Conservation (phyloP, 2,888 invertebrate species). For the Rhagophthalmus giganteus region DNA sequence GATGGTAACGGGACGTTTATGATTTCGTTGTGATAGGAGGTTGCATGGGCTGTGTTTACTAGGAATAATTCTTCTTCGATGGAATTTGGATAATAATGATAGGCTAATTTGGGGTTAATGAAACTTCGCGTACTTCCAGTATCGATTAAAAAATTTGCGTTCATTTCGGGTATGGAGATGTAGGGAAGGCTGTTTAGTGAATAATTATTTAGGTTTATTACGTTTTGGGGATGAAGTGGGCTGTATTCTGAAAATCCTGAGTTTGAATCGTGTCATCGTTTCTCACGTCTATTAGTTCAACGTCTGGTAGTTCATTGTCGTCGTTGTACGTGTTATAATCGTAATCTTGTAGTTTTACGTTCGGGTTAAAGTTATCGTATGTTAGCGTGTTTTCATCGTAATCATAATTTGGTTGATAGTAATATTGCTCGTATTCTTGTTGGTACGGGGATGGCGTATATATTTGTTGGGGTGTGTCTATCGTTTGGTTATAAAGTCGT, state of each 20-base stretch:
- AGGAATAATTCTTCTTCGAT: conserved; percentile 1
- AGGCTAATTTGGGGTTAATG: conserved; percentile 2
- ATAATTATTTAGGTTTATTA: conserved; percentile 3
- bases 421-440: background rate
- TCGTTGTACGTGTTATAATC: background rate
- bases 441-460: background rate
- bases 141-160: conserved; percentile 7
- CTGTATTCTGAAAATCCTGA: no score
- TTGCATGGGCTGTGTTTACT: conserved; percentile 1
- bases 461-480: background rate
- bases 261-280: no score
- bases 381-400: background rate
- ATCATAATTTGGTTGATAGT: background rate
- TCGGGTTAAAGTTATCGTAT: no score
- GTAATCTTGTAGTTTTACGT: no score
- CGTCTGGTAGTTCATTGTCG: background rate
- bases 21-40: conserved; percentile 2
- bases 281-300: background rate
- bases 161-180: conserved; percentile 4
- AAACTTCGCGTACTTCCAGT: no score
- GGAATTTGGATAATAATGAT: conserved; percentile 6
- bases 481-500: background rate
- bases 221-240: no score
- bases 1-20: background rate
- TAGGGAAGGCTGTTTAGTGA: background rate